Evolutionary conservation across 2,888 invertebrate species (phyloP), one percentile per base, ranked within the genome.

Genomic region (Merodon equestris): DNA sequence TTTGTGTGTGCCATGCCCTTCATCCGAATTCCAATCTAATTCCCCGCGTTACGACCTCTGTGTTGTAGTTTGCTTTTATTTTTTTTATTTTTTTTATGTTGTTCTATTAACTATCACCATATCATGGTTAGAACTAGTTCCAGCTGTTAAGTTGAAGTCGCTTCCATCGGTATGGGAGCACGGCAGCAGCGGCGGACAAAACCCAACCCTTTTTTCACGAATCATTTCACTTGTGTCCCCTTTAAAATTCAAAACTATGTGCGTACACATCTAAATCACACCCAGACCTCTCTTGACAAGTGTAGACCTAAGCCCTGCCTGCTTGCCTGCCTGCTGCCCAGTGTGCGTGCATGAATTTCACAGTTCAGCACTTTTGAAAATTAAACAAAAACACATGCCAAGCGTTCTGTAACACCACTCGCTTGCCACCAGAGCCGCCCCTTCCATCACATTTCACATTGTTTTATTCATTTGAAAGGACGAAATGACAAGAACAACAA

Each of bases 321-420:
- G 40, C 40, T 3, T 7, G 40, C 9, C 12, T 15, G 34, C 45
- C 15, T 34, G 27, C 57, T 44, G 56, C 42, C 38, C 54, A 63
- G 64, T 79, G 68, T 79, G 73, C 74, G 79, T 79, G 79, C 73
- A 79, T 74, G 79, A 79, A 79, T 79, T 79, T 79, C 79, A 79
- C 79, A 79, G 79, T 79, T 79, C 79, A 79, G 79, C 79, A 79
- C 79, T 79, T 79, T 79, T 79, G 79, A 79, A 79, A 79, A 79
- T 79, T 79, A 79, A 79, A 79, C 79, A 79, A 79, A 79, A 79
- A 74, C 79, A 79, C 74, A 79, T 79, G 68, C 68, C 50, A 74
- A 73, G 64, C 79, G 73, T 64, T 73, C 50, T 50, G 56, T 58
- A 70, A 73, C 79, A 79, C 74, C 72, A 61, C 61, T 71, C 71